Evolutionary conservation across 2,888 invertebrate genomes (phyloP).

Genomic region (Chaitophorus viminalis): DNA sequence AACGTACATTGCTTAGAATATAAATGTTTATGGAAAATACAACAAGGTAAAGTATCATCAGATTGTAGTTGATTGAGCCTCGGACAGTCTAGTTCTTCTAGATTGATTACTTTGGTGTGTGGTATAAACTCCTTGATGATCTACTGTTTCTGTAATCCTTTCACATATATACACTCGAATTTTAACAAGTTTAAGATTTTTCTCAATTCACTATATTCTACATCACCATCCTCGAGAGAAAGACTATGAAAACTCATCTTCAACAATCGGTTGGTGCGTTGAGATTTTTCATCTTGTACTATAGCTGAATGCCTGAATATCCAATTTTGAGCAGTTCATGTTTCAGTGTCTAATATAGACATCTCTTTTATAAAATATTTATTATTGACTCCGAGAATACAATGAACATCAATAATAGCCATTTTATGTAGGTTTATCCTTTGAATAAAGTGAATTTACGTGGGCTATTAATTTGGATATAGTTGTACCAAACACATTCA

Average conservation of each 20-base stretch:
- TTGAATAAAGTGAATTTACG: too few species aligned
- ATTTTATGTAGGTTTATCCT: too few species aligned
- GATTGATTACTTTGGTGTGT: background rate
- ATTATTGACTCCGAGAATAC: background rate
- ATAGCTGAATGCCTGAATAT: background rate
- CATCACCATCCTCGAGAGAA: background rate
- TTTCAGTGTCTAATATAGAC: background rate
- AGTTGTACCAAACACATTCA: background rate
- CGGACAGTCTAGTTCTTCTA: background rate
- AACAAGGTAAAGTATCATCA: background rate
- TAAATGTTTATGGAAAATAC: background rate
- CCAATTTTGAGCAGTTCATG: background rate
- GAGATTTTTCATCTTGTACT: background rate
- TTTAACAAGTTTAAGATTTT: background rate
- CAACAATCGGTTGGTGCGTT: background rate
- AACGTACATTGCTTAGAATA: background rate
- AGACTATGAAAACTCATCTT: background rate
- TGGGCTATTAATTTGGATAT: too few species aligned
- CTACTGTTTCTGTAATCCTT: background rate
- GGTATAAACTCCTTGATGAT: background rate
- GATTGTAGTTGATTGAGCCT: background rate
- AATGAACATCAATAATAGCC: background rate
- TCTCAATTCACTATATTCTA: background rate
- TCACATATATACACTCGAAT: too few species aligned
- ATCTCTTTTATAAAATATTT: slow-evolving; percentile 15